Base-by-base conservation (phyloP, 2,113 vertebrate species). In the Elephas maximus region DNA sequence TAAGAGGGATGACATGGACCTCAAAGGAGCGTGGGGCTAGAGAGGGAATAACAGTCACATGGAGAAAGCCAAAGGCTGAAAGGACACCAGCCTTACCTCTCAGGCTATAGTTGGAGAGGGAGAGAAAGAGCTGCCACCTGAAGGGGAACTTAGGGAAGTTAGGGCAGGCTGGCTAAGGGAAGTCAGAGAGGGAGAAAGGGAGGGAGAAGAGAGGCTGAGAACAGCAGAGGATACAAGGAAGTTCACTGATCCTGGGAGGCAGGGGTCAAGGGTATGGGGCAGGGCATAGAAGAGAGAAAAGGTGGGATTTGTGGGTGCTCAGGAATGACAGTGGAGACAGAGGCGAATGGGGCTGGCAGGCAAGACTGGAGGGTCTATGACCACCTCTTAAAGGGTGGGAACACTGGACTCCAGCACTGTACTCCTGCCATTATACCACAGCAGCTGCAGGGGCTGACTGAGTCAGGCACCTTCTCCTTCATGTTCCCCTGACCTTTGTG, bases 391-490 rank as follows among this genome's bases (percentile, higher is more conserved):
- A n/a, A 10, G 33, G 21, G 23, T 8, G 24, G 24, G 51, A 0
- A 24, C 20, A 1, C 37, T 1, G 0, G 28, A 37, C 0, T 9
- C 41, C 0, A 21, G 78, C n/a, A 0, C 8, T 3, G 28, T 8
- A 20, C 18, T 23, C 65, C 51, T 1, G 0, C 0, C 0, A 2
- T 11, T 1, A 44, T 53, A 8, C 11, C 30, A 2, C 2, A 28
- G 26, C 21, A 3, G 3, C 60, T 21, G 12, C 9, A 6, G 30
- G 7, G 0, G 63, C 1, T 20, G 48, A 28, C 12, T 0, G 0
- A 45, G 8, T 18, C 20, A 6, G 2, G 20, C 26, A 0, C 73
- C 63, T 62, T 24, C 24, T 62, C 24, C 24, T 45, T 62, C 20
- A 11, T 3, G 3, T 14, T 81, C n/a, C 15, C 1, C 23, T 28